Evolutionary conservation across 1,140 invertebrate genomes (phyloP).

Genomic region (Lucilia sericata): DNA sequence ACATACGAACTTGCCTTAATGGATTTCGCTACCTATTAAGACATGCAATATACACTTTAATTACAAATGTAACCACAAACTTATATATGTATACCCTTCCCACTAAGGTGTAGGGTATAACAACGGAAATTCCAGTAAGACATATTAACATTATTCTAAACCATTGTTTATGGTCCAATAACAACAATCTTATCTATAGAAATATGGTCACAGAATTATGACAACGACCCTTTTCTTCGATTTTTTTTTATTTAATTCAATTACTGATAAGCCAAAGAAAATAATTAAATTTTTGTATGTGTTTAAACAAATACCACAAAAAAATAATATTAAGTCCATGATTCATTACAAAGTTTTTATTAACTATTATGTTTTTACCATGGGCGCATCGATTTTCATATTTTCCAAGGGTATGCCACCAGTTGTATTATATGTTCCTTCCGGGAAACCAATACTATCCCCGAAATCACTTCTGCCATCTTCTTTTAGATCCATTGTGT

Average conservation of each 20-base stretch:
- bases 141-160: not conserved
- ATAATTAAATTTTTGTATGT: too few relatives aligned
- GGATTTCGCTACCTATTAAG: too few relatives aligned
- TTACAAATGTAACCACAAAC: too few relatives aligned
- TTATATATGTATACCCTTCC: too few relatives aligned
- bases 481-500: slow-evolving; percentile 25
- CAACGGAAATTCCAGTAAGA: not conserved
- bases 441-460: slow-evolving; percentile 64
- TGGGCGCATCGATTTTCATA: slow-evolving; percentile 85
- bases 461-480: slow-evolving; percentile 57
- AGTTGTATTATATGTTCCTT: slow-evolving; percentile 71
- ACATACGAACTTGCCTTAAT: too few relatives aligned
- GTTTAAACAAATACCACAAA: not conserved
- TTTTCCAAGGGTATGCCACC: slow-evolving; percentile 75
- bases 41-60: too few relatives aligned
- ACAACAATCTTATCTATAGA: not conserved
- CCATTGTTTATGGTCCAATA: not conserved
- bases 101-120: not conserved
- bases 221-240: too few relatives aligned
- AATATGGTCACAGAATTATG: not conserved
- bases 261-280: too few relatives aligned
- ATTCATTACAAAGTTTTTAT: not conserved
- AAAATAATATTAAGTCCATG: not conserved
- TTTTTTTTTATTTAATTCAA: too few relatives aligned
- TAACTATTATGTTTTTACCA: slow-evolving; percentile 68